These are phyloP conservation scores for Saccostrea glomerata DNA, from an alignment of 1,140 invertebrate genomes.

Conservation along the genomic window DNA sequence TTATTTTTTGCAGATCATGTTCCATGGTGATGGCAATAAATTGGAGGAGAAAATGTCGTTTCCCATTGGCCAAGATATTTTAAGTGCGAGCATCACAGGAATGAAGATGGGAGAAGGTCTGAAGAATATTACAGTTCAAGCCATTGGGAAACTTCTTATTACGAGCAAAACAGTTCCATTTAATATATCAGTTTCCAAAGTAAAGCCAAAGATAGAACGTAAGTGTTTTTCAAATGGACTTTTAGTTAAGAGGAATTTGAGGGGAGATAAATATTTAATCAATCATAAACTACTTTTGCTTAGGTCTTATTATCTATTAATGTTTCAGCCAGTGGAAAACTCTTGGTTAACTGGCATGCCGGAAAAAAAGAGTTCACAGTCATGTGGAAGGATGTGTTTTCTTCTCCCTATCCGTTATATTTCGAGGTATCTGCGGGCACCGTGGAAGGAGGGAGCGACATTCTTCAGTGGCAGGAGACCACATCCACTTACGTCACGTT, in stretches of 20 bases:
- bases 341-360: conserved; percentile 36
- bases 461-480: conserved; percentile 59
- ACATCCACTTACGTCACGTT: conserved; percentile 38
- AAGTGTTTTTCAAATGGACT: background rate
- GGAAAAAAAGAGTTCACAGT: conserved; percentile 42
- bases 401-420: conserved; percentile 41
- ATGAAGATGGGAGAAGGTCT: background rate
- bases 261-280: too few relatives aligned
- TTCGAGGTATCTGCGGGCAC: conserved; percentile 59
- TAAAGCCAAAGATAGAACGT: background rate
- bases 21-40: conserved; percentile 10
- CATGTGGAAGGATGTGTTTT: conserved; percentile 53
- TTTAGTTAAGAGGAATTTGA: too few relatives aligned
- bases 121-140: conserved; percentile 30
- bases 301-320: background rate
- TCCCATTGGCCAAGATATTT: conserved; percentile 22
- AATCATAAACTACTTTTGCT: too few relatives aligned
- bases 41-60: conserved; percentile 2
- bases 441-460: conserved; percentile 55
- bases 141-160: conserved; percentile 6
- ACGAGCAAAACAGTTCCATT: background rate
- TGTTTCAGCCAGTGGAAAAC: conserved; percentile 31
- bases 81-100: background rate
- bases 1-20: background rate
- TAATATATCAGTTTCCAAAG: background rate